These are phyloP conservation scores for Nannobrachium achirus DNA, from an alignment of 2,113 vertebrate genomes.

Conservation along the genomic window DNA sequence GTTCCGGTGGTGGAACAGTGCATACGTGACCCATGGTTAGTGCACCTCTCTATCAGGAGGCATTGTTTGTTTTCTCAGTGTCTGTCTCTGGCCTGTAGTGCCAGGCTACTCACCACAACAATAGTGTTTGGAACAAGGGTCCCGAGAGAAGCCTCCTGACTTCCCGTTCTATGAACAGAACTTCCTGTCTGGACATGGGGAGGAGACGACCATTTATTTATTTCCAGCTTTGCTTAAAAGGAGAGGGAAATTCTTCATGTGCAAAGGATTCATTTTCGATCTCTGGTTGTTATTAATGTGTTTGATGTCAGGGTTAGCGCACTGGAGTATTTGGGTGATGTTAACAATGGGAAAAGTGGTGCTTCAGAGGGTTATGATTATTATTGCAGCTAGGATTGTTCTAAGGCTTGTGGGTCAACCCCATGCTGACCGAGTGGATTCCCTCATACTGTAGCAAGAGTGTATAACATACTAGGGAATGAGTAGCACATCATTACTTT, in stretches of 20 bases:
- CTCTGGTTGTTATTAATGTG: conserved; percentile 71
- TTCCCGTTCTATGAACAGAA: conserved; percentile 80
- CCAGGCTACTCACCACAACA: conserved; percentile 79
- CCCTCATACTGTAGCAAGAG: conserved; percentile 34
- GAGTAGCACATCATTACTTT: conserved; percentile 22
- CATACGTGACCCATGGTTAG: conserved; percentile 75
- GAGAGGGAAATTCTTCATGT: conserved; percentile 58
- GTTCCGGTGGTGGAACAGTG: conserved; percentile 40
- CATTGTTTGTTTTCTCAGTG: conserved; percentile 78
- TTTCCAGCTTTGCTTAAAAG: conserved; percentile 76
- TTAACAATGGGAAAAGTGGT: conserved; percentile 76
- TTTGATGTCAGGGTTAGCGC: conserved; percentile 73
- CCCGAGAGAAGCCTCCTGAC: conserved; percentile 79
- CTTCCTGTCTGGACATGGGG: conserved; percentile 78
- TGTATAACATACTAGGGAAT: conserved; percentile 21
- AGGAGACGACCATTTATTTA: conserved; percentile 77
- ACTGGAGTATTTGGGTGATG: conserved; percentile 57
- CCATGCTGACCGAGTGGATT: conserved; percentile 57
- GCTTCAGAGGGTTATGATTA: conserved; percentile 74
- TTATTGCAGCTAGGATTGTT: conserved; percentile 71
- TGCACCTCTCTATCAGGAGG: conserved; percentile 60
- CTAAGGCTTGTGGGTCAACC: conserved; percentile 59
- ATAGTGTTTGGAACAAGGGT: conserved; percentile 82
- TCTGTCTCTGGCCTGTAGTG: conserved; percentile 72
- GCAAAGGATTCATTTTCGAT: conserved; percentile 64